Percentiles rank a stretch among this genome's conserved stretches.
These are phyloP conservation scores for Macrosiphum euphorbiae DNA, from an alignment of 2,888 invertebrate species.

Conservation along the genomic window DNA sequence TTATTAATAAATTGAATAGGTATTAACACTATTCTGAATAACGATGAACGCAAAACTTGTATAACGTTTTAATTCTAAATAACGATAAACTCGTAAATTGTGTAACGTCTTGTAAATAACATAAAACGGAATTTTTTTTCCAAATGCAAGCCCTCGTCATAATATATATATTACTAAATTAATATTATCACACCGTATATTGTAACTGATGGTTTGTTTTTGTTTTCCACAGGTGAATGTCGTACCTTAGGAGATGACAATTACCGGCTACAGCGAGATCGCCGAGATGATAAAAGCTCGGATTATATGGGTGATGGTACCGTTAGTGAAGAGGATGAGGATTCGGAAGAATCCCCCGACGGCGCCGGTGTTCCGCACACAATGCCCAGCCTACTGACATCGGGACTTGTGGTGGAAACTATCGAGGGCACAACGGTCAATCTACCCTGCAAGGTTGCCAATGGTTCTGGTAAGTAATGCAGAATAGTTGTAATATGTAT, in stretches of 20 bases:
- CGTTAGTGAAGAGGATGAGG: conserved; percentile 53
- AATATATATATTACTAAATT: not conserved
- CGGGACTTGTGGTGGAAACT: conserved; percentile 18
- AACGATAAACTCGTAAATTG: too few species aligned
- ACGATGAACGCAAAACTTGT: too few species aligned
- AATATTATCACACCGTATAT: not conserved
- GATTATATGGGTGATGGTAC: conserved; percentile 65
- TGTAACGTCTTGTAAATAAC: too few species aligned
- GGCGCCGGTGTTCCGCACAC: not conserved
- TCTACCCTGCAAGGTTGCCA: conserved; percentile 66
- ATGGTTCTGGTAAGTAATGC: conserved; percentile 15
- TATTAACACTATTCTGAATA: too few species aligned
- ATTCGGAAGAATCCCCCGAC: not conserved
- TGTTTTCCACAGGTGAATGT: conserved; percentile 17
- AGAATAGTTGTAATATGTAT: not conserved
- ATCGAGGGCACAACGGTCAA: conserved; percentile 65
- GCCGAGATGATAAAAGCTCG: not conserved
- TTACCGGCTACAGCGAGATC: not conserved
- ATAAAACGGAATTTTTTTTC: too few species aligned
- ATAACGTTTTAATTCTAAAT: too few species aligned
- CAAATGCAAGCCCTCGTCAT: too few species aligned
- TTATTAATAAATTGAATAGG: too few species aligned
- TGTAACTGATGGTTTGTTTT: not conserved
- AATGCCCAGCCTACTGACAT: conserved; percentile 59
- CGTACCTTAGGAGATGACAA: not conserved